Evolutionary conservation across 2,888 invertebrate genomes (phyloP), one percentile per base, ranked within the genome.

Genomic region (Dynastes hyllus): DNA sequence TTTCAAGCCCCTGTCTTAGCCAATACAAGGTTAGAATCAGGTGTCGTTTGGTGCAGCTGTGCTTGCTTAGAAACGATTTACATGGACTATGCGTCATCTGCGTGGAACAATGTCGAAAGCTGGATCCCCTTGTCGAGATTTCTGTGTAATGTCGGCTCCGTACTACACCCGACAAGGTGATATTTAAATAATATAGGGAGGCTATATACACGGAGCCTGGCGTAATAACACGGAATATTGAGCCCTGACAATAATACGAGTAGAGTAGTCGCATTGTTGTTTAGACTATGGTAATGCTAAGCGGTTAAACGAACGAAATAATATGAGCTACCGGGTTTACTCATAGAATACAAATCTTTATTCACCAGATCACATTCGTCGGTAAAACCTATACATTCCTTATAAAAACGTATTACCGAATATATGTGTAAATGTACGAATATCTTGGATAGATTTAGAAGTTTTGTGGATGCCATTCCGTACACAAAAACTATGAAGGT

Each of bases 1-100:
- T 66, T 40, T 58, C 65, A 29, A 27, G n/a, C 73, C 55, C 75
- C 13, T 53, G 27, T 50, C 73, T 40, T 66, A 63, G 71, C 40
- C 78, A 55, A 71, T 71, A 73, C 75, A 77, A 79, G 80, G 80
- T 80, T 80, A 79, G 78, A 79, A 79, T 79, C 81, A 81, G 81
- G 81, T 81, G 78, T 80, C 81, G 81, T 81, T 81, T 40, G 73
- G 27, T 79, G 76, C 81, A 81, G 77, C 81, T 79, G 81, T 75
- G 71, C 76, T 70, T 69, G 81, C 78, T 80, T 78, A 80, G 76
- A 77, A 66, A 55, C 80, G 81, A 81, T 81, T 81, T 81, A 80
- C 79, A 81, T 81, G 80, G 80, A 82, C 83, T 82, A 81, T 81
- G 84, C 83, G 82, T 82, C 84, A 85, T 84, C 85, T 85, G 84